Base-by-base conservation (phyloP, 2,113 vertebrate species). In the Pelobates fuscus region DNA sequence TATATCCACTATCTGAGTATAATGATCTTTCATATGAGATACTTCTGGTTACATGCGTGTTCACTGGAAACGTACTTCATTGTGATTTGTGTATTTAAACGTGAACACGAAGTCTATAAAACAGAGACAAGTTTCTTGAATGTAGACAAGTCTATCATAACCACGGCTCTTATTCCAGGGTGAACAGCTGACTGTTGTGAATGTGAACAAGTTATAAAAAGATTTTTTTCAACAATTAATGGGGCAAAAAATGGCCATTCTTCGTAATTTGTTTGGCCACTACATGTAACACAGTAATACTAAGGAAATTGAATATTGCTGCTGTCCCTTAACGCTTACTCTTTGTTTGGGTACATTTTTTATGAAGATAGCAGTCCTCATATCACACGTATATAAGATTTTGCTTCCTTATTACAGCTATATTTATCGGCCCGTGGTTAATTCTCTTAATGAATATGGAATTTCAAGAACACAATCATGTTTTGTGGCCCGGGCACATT, bases 171-270 rank as follows among this genome's bases (percentile, higher is more conserved):
- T 67, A 67, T 75, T 75, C 63, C 73, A 77, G 68, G 73, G 73
- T 77, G 73, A 77, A 77, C 52, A 64, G 54, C 27, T 60, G 64
- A 61, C 73, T 77, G 55, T 77, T 68, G 63, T 67, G 73, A 77
- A 77, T 68, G 63, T 67, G 73, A 77, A 77, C 73, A 77, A 68
- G 65, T 77, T 77, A 77, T 77, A 67, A 77, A 77, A 77, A 23
- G 54, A 68, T 77, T 77, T 77, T 76, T 77, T 77, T 77, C 73
- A 77, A 61, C 65, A 77, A 77, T 77, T 77, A 77, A 77, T 77
- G 73, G 73, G 64, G 73, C 73, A 77, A 64, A 77, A 77, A 77
- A 77, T 77, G 73, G 73, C 73, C 65, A 68, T 77, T 77, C 73
- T 77, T 77, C 52, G 73, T 77, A 67, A 77, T 77, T 77, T 77